Evolutionary conservation across 2,113 vertebrate species (phyloP), one percentile per base, ranked within the genome.

Genomic region (Mormyrus iriodes): DNA sequence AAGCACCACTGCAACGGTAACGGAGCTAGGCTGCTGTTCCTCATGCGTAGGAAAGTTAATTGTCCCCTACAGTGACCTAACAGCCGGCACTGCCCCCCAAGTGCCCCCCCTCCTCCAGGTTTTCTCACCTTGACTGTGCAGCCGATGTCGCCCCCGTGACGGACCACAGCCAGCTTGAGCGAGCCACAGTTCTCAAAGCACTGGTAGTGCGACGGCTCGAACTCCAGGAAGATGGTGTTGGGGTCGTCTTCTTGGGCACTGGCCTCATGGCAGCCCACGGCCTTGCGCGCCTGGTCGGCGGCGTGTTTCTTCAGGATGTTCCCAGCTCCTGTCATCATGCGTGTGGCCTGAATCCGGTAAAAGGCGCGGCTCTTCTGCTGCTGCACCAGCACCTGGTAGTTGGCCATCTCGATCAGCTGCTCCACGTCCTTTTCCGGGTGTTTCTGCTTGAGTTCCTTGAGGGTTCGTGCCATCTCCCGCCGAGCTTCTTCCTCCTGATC

Each of bases 151-250:
- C 96, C 96, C 42, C 96, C 96, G 48, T 95, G 95, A 3, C 96
- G 94, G 27, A 88, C 92, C 49, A 96, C 95, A 0, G 95, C 94
- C 89, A 97, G 92, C 90, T 95, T 96, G 4, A 97, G 93, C 0
- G 96, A 96, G 76, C 97, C 96, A 13, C 97, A 97, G 93, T 97
- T 97, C 94, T 97, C 97, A 39, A 97, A 97, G 93, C 97, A 97
- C 90, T 97, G 96, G 91, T 97, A 97, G 91, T 96, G 95, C 2
- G 93, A 94, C 1, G 95, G 94, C 5, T 97, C 96, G 82, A 97
- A 97, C 93, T 95, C 94, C n/a, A 97, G 88, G 89, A 95, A 95
- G 88, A 96, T 95, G 88, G 96, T 96, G 89, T 95, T 94, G 82
- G 95, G 96, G 76, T 96, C 96, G 58, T 96, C 95, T 79, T 96